Conservation (phyloP, 1,140 invertebrate genomes). For the Babylonia areolata region DNA sequence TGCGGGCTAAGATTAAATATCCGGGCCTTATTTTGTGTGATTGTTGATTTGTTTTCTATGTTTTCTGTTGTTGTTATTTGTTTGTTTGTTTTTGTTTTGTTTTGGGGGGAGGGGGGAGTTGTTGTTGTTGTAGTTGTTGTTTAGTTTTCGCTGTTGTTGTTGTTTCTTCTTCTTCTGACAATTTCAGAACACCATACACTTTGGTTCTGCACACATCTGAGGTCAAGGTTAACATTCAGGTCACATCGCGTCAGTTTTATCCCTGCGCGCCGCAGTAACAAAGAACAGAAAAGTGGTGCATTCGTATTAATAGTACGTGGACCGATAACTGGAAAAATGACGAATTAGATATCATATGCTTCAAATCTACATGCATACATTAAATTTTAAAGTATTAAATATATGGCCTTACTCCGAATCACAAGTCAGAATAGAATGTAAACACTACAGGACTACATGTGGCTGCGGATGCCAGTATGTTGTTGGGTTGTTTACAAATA, state of each 20-base stretch:
- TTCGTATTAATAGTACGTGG: not conserved
- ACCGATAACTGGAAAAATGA: not conserved
- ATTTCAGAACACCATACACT: not conserved
- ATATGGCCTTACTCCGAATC: not conserved
- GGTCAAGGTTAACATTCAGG: not conserved
- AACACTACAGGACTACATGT: not conserved
- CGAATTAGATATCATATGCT: not conserved
- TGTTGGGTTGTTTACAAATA: conserved; percentile 31
- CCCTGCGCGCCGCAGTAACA: not conserved
- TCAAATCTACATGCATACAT: not conserved
- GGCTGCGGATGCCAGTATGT: not conserved
- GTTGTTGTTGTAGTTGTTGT: too few species aligned
- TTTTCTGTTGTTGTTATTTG: too few species aligned
- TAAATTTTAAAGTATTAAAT: not conserved
- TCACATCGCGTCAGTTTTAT: not conserved
- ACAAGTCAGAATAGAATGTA: not conserved
- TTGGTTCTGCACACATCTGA: not conserved
- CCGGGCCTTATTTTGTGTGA: too few species aligned
- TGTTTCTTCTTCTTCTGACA: too few species aligned
- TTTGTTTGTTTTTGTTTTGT: too few species aligned
- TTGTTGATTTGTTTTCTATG: too few species aligned
- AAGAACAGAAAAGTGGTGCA: not conserved
- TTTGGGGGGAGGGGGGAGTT: too few species aligned
- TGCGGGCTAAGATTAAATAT: too few species aligned
- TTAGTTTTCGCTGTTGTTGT: too few species aligned